Evolutionary conservation across 2,888 invertebrate species (phyloP).

Genomic region (Trichopoda pennipes): DNA sequence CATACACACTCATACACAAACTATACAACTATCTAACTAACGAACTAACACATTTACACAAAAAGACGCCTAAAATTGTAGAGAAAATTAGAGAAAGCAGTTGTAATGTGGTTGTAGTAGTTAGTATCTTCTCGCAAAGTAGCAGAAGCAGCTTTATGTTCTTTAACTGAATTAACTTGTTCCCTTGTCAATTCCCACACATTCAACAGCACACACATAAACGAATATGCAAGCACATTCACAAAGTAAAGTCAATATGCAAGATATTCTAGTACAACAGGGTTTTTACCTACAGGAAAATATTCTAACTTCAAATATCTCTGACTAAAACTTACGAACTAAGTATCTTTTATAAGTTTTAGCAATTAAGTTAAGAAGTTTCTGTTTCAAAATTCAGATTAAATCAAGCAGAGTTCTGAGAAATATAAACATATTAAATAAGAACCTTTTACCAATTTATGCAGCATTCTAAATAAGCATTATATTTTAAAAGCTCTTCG

Average conservation of each 20-base stretch:
- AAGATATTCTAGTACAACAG: background rate
- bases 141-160: constrained; percentile 75
- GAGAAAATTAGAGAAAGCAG: constrained; percentile 53
- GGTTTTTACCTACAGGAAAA: background rate
- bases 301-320: background rate
- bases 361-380: too few relatives aligned
- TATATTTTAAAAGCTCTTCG: too few relatives aligned
- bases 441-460: too few relatives aligned
- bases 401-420: too few relatives aligned
- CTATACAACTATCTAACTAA: constrained; percentile 60
- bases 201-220: background rate
- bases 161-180: constrained; percentile 80
- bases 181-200: constrained; percentile 60
- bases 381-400: too few relatives aligned
- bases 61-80: constrained; percentile 51
- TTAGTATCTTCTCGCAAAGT: constrained; percentile 50
- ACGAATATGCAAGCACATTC: background rate
- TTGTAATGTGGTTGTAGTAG: constrained; percentile 37
- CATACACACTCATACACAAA: constrained; percentile 13
- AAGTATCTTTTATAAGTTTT: too few relatives aligned
- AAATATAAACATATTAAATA: too few relatives aligned
- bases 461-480: too few relatives aligned
- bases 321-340: background rate
- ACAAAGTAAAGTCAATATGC: background rate
- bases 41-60: constrained; percentile 53